Evolutionary conservation across 2,888 invertebrate genomes (phyloP), one percentile per base, ranked within the genome.

Genomic region (Xestia sexstrigata): DNA sequence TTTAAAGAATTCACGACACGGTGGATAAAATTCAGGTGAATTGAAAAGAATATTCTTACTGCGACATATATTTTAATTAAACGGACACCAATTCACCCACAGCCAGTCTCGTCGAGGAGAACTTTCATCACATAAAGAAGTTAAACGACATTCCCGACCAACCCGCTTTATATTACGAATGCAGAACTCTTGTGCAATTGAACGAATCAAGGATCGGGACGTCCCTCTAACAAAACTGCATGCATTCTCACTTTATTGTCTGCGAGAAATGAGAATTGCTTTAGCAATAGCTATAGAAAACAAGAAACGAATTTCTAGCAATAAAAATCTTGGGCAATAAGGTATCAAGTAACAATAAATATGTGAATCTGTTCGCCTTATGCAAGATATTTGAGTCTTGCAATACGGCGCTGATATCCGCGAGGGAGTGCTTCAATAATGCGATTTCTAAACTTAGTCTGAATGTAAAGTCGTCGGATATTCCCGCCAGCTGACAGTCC

Each of bases 401-500:
- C 90, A 90, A 90, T 92, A 91, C 85, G 81, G 88, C 79, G 85
- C 83, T 90, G 89, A 91, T 91, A 91, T 89, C 86, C 91, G 81
- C 91, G 74, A 86, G 92, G 90, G 93, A 93, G 92, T 92, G 89
- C 92, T 94, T 91, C 93, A 90, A 93, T 94, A 95, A 94, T 93
- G 91, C 93, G 91, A 94, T 95, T 94, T 91, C 92, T 91, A 92
- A 91, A 93, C 92, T 94, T 92, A 91, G 89, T 92, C 90, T 90
- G 93, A 94, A 95, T 94, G 92, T 93, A 92, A 94, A 95, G 92
- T 94, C 92, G 90, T 91, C 82, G 90, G 91, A 93, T 94, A 94
- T 95, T 94, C 91, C 90, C 90, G 92, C 90, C 90, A 93, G 94
- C 95, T 94, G 95, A 94, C 93, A 93, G 92, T 92, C 91, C 87